Conservation (phyloP, 2,888 invertebrate genomes). For the Sialis fuliginosa region DNA sequence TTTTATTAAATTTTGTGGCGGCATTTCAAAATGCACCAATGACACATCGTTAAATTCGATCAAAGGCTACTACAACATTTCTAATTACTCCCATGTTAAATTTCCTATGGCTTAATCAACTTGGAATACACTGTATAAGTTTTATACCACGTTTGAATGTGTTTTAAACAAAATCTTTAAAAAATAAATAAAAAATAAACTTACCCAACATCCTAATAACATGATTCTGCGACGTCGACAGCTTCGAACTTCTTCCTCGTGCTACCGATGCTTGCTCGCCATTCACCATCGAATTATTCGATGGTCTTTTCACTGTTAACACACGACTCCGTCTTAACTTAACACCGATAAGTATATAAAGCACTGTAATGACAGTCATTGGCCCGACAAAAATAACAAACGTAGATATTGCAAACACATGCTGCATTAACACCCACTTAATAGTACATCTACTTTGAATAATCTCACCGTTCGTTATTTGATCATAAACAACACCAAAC, state of each 20-base stretch:
- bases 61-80: too few species aligned
- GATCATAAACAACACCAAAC: constrained; percentile 24
- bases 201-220: constrained; percentile 29
- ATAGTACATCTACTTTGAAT: constrained; percentile 24
- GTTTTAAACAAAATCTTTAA: too few species aligned
- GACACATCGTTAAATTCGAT: too few species aligned
- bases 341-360: constrained; percentile 61
- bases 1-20: too few species aligned
- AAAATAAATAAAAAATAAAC: constrained; percentile 9
- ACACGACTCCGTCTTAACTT: constrained; percentile 47
- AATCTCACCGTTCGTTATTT: constrained; percentile 21
- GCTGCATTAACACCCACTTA: constrained; percentile 34
- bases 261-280: constrained; percentile 7
- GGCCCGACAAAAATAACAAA: constrained; percentile 73
- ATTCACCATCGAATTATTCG: background rate
- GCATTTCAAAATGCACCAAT: too few species aligned
- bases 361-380: constrained; percentile 68
- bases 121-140: too few species aligned
- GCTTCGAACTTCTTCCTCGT: constrained; percentile 12
- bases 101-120: too few species aligned
- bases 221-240: constrained; percentile 24
- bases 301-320: constrained; percentile 15
- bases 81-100: too few species aligned
- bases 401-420: constrained; percentile 64
- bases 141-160: too few species aligned